Evolutionary conservation across 2,113 vertebrate species (phyloP).

Genomic region (Xiphophorus maculatus): DNA sequence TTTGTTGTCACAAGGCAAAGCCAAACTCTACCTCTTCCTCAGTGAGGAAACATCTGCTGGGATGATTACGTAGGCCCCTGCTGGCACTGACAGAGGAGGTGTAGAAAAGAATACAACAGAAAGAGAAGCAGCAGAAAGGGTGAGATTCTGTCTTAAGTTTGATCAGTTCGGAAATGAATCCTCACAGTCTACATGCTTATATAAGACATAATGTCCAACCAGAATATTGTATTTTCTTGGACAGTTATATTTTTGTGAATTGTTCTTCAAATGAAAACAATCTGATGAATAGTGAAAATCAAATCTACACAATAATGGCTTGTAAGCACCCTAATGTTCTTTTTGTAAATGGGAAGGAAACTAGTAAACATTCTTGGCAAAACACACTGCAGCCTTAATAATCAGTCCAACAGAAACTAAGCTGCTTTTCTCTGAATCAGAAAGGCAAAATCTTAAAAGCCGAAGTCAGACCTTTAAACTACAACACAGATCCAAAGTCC

Average conservation of each 20-base stretch:
- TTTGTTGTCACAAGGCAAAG: slow-evolving; percentile 22
- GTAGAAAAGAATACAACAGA: slow-evolving; percentile 10
- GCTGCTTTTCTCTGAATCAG: slow-evolving; percentile 3
- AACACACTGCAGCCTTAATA: background rate
- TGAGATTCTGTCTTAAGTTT: slow-evolving; percentile 2
- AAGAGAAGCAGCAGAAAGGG: background rate
- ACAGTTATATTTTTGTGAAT: no score
- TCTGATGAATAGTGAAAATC: background rate
- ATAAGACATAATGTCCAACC: background rate
- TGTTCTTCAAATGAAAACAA: background rate
- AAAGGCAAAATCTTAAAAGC: background rate
- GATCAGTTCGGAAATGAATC: background rate
- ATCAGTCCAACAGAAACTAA: slow-evolving; percentile 22
- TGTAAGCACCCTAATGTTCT: background rate
- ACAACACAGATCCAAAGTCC: background rate
- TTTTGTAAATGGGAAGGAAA: background rate
- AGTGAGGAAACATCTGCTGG: slow-evolving; percentile 70
- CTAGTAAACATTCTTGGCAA: background rate
- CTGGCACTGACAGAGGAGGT: slow-evolving; percentile 28
- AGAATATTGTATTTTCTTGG: no score
- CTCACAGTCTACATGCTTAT: background rate
- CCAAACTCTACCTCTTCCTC: slow-evolving; percentile 38
- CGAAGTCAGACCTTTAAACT: slow-evolving; percentile 10
- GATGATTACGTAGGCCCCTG: slow-evolving; percentile 34
- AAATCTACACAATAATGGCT: background rate